Percentiles rank a stretch among this genome's conserved stretches.
Evolutionary conservation across 2,113 vertebrate genomes (phyloP).

Genomic region (Callospermophilus lateralis): DNA sequence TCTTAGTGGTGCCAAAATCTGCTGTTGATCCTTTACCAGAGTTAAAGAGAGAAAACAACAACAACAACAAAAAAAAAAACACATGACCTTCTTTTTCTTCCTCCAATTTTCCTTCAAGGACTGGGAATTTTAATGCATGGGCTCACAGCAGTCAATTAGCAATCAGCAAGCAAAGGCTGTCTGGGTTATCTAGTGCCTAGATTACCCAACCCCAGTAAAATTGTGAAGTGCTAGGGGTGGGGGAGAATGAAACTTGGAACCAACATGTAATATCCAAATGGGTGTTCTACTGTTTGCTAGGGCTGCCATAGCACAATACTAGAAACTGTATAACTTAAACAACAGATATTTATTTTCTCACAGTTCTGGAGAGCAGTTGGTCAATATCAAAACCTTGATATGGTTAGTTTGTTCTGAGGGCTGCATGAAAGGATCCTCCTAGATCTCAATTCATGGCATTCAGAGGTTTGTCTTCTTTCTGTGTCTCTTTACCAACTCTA

Average conservation of each 20-base stretch:
- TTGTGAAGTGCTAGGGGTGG: not conserved
- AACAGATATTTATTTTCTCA: not conserved
- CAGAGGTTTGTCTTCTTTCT: not conserved
- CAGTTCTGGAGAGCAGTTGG: not conserved
- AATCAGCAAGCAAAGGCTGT: not conserved
- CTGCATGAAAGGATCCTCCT: not conserved
- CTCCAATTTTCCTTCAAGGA: not conserved
- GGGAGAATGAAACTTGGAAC: not conserved
- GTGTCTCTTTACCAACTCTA: not conserved
- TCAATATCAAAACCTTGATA: not conserved
- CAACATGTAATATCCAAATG: no score
- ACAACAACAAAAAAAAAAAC: no score
- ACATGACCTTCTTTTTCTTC: not conserved
- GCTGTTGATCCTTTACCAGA: not conserved
- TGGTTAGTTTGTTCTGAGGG: not conserved
- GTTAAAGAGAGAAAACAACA: not conserved
- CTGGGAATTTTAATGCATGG: no score
- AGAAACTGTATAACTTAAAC: not conserved
- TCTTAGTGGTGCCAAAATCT: not conserved
- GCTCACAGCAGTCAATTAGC: not conserved
- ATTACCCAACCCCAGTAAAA: not conserved
- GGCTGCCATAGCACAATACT: accelerated
- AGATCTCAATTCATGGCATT: not conserved
- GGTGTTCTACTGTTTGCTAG: not conserved
- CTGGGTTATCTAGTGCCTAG: not conserved